Base-by-base conservation (phyloP, 2,797 vertebrate genomes). In the Hypotaenidia philippensis region DNA sequence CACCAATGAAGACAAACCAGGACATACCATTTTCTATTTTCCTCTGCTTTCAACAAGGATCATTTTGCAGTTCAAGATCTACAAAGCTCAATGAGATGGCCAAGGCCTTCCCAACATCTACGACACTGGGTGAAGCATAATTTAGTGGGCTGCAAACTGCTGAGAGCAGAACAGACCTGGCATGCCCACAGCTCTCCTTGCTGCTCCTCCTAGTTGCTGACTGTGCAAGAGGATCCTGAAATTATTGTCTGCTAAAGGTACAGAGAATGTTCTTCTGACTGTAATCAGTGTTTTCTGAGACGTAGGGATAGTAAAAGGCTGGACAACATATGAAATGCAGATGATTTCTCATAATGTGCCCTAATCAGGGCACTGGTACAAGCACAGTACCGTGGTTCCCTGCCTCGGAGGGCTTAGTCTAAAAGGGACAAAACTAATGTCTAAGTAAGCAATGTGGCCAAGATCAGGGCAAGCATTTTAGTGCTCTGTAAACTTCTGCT, bases 271-370 rank as follows among this genome's bases (percentile, higher is more conserved):
- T 61, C 56, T 34, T 56, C 31, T 55, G 52, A 47, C 40, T 40
- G 9, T 60, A 83, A 92, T 89, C 21, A 87, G 31, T 50, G 69
- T 92, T 63, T 69, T 81, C 85, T 83, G 34, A 92, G 59, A 36
- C 60, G 52, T 38, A 66, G 0, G 16, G 57, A 47, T 45, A 90
- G 56, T 52, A 79, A 61, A 94, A 96, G 40, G 31, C 72, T 83
- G 76, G 50, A 45, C 68, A 93, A 36, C 47, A 26, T 22, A 79
- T 5, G 40, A 93, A 88, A 72, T 66, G 83, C 6, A 89, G 79
- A 78, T 57, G 68, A 68, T 44, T 60, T 75, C 79, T 88, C 31
- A 26, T 55, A 75, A 56, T 34, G 13, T 25, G 52, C 31, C 57
- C 84, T 89, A 70, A 72, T 79, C 59, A 76, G 69, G 66, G 47